phyloP scores from a whole-genome alignment of 2,113 vertebrate species.

The Oreochromis spilurus region DNA sequence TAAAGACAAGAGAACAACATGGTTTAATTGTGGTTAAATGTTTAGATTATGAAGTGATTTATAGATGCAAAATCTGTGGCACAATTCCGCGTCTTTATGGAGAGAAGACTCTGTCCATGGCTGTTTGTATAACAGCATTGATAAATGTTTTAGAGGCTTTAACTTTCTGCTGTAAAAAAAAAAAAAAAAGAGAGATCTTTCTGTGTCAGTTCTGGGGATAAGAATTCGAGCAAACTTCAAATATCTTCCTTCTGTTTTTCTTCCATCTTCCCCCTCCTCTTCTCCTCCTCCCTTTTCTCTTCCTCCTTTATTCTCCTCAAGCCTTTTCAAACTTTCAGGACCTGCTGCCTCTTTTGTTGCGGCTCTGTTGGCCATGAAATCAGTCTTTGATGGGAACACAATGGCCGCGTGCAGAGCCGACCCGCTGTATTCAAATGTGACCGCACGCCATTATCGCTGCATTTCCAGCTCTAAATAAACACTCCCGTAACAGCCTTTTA shows the following conservation, averaged over 20 bases:
- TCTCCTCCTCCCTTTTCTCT: background rate
- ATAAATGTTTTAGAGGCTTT: background rate
- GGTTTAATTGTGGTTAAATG: background rate
- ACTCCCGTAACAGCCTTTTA: slow-evolving; percentile 23
- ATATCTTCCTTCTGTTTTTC: background rate
- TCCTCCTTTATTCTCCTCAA: slow-evolving; percentile 28
- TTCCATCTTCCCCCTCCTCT: background rate
- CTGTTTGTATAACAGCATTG: background rate
- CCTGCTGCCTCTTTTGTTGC: slow-evolving; percentile 66
- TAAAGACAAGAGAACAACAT: background rate
- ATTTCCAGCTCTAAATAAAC: slow-evolving; percentile 36
- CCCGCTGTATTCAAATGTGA: slow-evolving; percentile 66
- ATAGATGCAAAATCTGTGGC: background rate
- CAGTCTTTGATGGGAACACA: slow-evolving; percentile 51
- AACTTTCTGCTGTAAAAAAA: background rate
- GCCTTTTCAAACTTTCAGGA: slow-evolving; percentile 53
- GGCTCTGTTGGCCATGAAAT: slow-evolving; percentile 61
- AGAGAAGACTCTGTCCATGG: background rate
- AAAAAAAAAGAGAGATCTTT: background rate
- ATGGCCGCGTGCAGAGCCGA: slow-evolving; percentile 52
- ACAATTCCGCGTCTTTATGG: background rate
- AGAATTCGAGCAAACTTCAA: background rate
- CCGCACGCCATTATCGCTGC: slow-evolving; percentile 10
- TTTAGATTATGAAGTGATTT: background rate
- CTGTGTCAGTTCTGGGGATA: background rate